Evolutionary conservation across 2,888 invertebrate genomes (phyloP).

Genomic region (Uloborus plumipes): DNA sequence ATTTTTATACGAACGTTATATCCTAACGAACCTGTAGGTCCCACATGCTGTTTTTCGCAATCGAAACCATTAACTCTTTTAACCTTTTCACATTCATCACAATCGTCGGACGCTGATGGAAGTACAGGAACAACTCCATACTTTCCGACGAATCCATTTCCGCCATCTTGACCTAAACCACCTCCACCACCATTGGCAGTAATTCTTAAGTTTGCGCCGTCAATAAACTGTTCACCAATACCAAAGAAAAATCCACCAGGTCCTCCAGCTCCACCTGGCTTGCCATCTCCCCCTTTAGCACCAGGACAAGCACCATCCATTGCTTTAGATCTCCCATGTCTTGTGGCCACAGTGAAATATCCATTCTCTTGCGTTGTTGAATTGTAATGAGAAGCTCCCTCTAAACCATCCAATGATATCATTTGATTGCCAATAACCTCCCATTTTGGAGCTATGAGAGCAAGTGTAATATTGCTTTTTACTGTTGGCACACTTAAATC

Average conservation of each 20-base stretch:
- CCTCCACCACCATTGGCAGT: constrained; percentile 9
- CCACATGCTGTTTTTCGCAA: background rate
- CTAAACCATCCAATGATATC: too few species aligned
- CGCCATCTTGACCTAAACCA: constrained; percentile 8
- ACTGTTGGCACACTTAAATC: background rate
- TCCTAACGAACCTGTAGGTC: background rate
- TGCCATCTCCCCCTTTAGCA: background rate
- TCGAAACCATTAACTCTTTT: background rate
- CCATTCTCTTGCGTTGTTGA: too few species aligned
- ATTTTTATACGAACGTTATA: background rate
- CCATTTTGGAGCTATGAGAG: constrained; percentile 24
- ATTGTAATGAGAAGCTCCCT: too few species aligned
- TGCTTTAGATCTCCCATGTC: background rate
- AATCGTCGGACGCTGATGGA: background rate
- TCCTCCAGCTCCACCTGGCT: constrained; percentile 3
- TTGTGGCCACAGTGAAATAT: too few species aligned
- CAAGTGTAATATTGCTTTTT: background rate
- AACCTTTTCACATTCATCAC: background rate
- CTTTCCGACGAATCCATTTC: background rate
- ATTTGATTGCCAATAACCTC: background rate
- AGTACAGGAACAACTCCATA: background rate
- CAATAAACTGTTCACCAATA: constrained; percentile 7
- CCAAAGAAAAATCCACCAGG: constrained; percentile 22
- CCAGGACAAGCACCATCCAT: background rate
- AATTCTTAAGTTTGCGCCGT: constrained; percentile 7